Conservation (phyloP, 92 coral and sea anemone genomes). For the Ricordea florida region DNA sequence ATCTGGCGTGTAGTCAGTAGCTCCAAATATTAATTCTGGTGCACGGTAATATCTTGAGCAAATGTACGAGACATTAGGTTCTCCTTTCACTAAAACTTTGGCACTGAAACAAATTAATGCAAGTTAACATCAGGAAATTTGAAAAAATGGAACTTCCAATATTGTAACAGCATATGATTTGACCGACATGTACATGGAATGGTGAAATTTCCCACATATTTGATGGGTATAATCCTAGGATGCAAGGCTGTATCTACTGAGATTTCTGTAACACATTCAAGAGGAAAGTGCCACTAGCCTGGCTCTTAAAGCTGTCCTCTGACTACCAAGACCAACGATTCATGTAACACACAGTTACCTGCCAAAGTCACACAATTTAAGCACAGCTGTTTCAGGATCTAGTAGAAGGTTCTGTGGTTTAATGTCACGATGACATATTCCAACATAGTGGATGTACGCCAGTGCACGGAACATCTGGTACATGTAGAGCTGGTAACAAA, state of each 20-base stretch:
- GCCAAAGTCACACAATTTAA: conserved; percentile 98
- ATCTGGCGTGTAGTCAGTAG: conserved; percentile 99
- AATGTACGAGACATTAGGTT: conserved; percentile 99
- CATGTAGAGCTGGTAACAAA: conserved; percentile 87
- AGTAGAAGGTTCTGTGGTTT: conserved; percentile 96
- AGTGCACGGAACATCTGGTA: conserved; percentile 98
- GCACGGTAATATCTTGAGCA: conserved; percentile 99
- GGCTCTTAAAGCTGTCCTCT: too few relatives aligned
- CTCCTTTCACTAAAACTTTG: conserved; percentile 98
- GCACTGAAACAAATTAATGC: conserved; percentile 70
- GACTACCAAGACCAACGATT: too few relatives aligned
- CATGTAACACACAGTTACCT: conserved; percentile 71
- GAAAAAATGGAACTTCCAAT: background rate
- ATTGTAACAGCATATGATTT: too few relatives aligned
- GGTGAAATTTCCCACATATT: too few relatives aligned
- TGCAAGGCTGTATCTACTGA: too few relatives aligned
- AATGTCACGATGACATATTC: conserved; percentile 98
- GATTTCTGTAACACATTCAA: too few relatives aligned
- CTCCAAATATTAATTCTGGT: conserved; percentile 99
- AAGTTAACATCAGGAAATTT: background rate
- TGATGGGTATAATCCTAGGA: too few relatives aligned
- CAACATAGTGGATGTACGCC: conserved; percentile 98
- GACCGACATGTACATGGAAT: too few relatives aligned
- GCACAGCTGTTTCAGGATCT: conserved; percentile 99
- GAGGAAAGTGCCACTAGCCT: too few relatives aligned